Base-by-base conservation (phyloP, 2,113 vertebrate species). In the Anguilla rostrata region DNA sequence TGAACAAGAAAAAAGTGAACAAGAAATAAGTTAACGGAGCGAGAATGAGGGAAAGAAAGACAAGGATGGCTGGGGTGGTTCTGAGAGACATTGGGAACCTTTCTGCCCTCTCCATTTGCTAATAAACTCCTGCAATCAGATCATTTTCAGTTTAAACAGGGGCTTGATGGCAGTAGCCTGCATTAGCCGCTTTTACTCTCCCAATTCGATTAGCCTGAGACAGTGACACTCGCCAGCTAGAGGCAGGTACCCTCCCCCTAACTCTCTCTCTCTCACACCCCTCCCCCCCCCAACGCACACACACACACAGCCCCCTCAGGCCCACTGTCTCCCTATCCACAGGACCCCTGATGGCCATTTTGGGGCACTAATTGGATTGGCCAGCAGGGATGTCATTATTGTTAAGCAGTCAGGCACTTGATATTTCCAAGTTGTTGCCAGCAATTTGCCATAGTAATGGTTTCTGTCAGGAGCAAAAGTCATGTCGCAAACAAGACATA, bases 381-480 rank as follows among this genome's bases (percentile, higher is more conserved):
- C 95, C 83, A 89, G 90, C 90, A 91, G 95, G 95, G 97, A 97
- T 97, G 97, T 94, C 94, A 97, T 97, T 96, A 94, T 92, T 90
- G 95, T 96, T 89, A 94, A 95, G 94, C 95, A 93, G 96, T 95
- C 93, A 89, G 92, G 93, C 96, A 96, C 96, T 97, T 96, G 96
- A 97, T 93, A 95, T 95, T 94, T 96, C 94, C 94, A 95, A 96
- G 95, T 94, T 95, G 95, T 96, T 94, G 94, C 95, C 93, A 92
- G 94, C 96, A 94, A 97, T 96, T 95, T 95, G 93, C 80, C 95
- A 95, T 96, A 97, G 98, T 97, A 97, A 95, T 95, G 95, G 95
- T 94, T 96, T 91, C 94, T 93, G 93, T 80, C 8, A 88, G 94
- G 96, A 95, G 93, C 96, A 97, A 93, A 98, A 97, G 97, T 98